A percentile compares a stretch with the other conserved stretches of the same genome.
Conservation (phyloP, 2,113 vertebrate species). For the Chionis minor region DNA sequence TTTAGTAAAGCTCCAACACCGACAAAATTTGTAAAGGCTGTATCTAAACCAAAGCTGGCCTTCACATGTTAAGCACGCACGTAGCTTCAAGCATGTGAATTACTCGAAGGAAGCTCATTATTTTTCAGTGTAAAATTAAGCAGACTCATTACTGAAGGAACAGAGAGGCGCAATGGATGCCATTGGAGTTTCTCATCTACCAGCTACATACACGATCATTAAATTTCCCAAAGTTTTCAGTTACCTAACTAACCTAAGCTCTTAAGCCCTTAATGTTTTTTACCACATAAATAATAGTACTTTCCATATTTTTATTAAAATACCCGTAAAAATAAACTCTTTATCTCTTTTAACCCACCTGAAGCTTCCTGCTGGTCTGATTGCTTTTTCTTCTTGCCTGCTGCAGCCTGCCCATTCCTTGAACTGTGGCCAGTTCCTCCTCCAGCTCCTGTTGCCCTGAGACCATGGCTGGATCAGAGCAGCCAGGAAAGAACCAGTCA, state of each 20-base stretch:
- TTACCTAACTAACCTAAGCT: background rate
- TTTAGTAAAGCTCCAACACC: background rate
- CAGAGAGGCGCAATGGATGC: background rate
- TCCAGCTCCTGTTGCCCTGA: slow-evolving; percentile 93
- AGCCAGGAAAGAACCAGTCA: slow-evolving; percentile 99
- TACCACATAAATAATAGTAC: background rate
- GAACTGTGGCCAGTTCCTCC: slow-evolving; percentile 87
- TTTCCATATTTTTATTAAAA: background rate
- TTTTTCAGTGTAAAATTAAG: background rate
- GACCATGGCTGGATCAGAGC: slow-evolving; percentile 94
- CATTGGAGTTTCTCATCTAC: background rate
- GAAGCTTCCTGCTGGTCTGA: slow-evolving; percentile 74
- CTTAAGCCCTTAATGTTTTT: background rate
- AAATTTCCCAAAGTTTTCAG: background rate
- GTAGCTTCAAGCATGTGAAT: background rate
- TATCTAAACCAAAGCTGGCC: background rate
- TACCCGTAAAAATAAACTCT: background rate
- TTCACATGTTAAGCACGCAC: background rate
- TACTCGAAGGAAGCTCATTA: background rate
- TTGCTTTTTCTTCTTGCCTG: slow-evolving; percentile 57
- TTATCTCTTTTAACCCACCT: slow-evolving; percentile 72
- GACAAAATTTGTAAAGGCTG: background rate
- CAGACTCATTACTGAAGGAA: background rate
- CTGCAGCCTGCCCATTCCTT: slow-evolving; percentile 80
- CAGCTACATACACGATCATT: fast-evolving